Evolutionary conservation across 2,888 invertebrate species (phyloP).

Genomic region (Pomacea canaliculata): DNA sequence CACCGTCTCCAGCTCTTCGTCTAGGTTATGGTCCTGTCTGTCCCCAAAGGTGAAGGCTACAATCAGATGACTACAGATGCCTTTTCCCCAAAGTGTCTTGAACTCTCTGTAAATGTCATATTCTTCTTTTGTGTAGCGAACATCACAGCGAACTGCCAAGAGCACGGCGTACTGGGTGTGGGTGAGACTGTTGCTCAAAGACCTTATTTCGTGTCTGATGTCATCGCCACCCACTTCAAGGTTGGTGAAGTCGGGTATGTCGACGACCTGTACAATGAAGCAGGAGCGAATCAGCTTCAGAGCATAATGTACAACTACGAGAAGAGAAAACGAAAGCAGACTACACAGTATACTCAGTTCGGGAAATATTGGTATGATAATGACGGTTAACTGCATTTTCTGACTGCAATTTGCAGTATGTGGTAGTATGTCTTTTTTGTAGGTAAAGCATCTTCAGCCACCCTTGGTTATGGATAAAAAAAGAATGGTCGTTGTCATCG

Average conservation of each 20-base stretch:
- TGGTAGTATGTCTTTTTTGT: no score
- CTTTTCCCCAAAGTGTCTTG: constrained; percentile 13
- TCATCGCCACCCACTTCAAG: background rate
- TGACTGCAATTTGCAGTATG: no score
- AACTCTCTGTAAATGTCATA: constrained; percentile 14
- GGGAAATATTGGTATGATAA: no score
- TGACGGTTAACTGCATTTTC: no score
- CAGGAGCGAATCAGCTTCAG: background rate
- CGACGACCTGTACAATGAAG: background rate
- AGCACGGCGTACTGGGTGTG: background rate
- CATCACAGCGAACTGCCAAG: constrained; percentile 22
- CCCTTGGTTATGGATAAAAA: no score
- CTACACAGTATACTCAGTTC: no score
- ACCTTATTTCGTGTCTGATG: constrained; percentile 1
- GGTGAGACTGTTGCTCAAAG: background rate
- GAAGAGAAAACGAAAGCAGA: no score
- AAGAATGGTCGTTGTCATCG: no score
- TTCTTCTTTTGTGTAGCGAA: constrained; percentile 22
- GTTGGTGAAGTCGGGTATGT: background rate
- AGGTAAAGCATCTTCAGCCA: no score
- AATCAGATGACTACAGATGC: background rate
- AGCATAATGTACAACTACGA: no score
- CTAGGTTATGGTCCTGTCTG: background rate
- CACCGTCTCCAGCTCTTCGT: background rate
- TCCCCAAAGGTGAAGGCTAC: constrained; percentile 24